Base-by-base conservation (phyloP, 2,888 invertebrate genomes). In the Synergus umbraculus region DNA sequence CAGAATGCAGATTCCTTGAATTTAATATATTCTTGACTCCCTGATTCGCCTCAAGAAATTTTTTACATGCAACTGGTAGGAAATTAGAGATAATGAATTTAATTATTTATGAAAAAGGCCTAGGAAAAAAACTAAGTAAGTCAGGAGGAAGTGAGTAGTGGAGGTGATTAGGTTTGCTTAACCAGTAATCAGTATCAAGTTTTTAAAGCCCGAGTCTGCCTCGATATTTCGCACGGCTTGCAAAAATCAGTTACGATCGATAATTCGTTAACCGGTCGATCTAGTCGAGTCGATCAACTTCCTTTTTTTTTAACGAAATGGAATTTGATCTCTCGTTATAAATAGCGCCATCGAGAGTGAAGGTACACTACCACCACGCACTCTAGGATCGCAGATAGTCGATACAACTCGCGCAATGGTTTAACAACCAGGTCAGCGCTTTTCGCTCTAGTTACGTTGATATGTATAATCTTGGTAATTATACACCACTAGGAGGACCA, bases 381-480 rank as follows among this genome's bases (percentile, higher is more conserved):
- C 77, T 46, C 65, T 77, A 63, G 76, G 43, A 76, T 41, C 44
- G 67, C 64, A 58, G 80, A 79, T 80, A 80, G 76, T 29, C 78
- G 79, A 79, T 77, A 79, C 80, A 81, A 80, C 81, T 77, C 83
- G 78, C 79, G 82, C 79, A 79, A 78, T 78, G 67, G 76, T 78
- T 82, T 89, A 90, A 89, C 89, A 88, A 90, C 84, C 89, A 84
- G 88, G 88, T 88, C 89, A 87, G 86, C 86, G 85, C 87, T 87
- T 88, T 89, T 89, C 89, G 89, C 89, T 89, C 89, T 85, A 89
- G 87, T 89, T 90, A 88, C 85, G 87, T 88, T 87, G 89, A 90
- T 90, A 89, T 89, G 88, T 89, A 87, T 89, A 89, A 89, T 89
- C 88, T 87, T 82, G 81, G 86, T 89, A 87, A 90, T 89, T 89